phyloP scores from a whole-genome alignment of 2,797 vertebrate genomes.

The Ispidina picta region DNA sequence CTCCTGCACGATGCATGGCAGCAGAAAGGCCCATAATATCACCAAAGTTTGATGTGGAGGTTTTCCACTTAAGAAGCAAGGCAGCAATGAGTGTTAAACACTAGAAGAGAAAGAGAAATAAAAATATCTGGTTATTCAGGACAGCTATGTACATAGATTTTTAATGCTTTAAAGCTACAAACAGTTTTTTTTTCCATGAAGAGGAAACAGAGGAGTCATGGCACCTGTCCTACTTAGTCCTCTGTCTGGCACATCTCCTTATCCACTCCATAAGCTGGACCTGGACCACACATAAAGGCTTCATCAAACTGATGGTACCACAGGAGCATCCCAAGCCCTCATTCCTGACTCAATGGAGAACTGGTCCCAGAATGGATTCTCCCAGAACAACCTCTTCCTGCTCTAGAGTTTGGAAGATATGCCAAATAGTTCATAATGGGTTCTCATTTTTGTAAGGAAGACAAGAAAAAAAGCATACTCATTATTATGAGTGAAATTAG shows the following conservation, averaged over 20 bases:
- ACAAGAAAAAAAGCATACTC: neutral
- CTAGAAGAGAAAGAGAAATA: neutral
- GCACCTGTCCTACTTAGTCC: neutral
- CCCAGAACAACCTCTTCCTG: neutral
- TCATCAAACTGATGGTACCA: neutral
- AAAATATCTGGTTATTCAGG: neutral
- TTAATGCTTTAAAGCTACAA: neutral
- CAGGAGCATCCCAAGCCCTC: neutral
- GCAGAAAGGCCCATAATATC: neutral
- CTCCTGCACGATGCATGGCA: slow-evolving; percentile 27
- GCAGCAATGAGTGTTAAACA: neutral
- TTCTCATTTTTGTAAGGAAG: neutral
- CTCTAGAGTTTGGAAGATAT: neutral
- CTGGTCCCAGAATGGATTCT: neutral
- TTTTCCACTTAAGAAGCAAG: slow-evolving; percentile 22
- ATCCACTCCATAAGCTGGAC: neutral
- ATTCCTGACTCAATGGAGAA: neutral
- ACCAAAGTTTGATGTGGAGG: neutral
- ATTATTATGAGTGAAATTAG: neutral
- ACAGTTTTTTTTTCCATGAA: neutral
- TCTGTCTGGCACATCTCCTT: neutral
- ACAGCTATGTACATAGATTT: neutral
- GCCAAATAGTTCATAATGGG: neutral
- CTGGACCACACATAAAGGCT: neutral
- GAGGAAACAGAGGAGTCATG: neutral